Base-by-base conservation (phyloP, 2,113 vertebrate species). In the Zapus hudsonius region DNA sequence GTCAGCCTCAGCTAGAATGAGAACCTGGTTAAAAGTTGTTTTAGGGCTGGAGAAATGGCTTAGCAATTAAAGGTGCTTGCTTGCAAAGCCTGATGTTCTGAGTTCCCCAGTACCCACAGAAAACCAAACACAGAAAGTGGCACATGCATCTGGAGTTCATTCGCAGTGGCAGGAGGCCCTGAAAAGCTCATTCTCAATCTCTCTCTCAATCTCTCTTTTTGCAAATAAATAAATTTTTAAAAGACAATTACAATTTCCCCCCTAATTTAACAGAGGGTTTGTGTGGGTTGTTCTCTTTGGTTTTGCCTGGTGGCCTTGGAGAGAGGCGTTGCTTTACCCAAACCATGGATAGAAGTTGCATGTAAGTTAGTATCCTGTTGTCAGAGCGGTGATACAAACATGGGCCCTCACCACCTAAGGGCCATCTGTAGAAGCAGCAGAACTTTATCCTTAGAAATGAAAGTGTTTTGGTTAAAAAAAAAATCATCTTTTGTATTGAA, bases 401-500 rank as follows among this genome's bases (percentile, higher is more conserved):
- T 64, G 55, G 55, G 12, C 36, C 44, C 27, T 63, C 44, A 80
- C 57, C 29, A 64, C 36, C 81, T 7, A 11, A 87, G 55, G 64
- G 70, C 44, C 66, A 31, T 90, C 89, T 96, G 75, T 89, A 47
- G 93, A 94, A 91, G 36, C 73, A 96, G 70, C 87, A 84, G 40
- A 79, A 20, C 38, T 92, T 91, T 83, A 72, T 78, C 70, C 72
- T 94, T 91, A 84, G 89, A 92, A 92, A 64, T 80, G 72, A 63
- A 92, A 95, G 87, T 86, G 59, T 42, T 76, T 87, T 93, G 59
- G 69, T 92, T 94, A 89, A 92, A 92, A 88, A 57, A 90, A 90
- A 90, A 92, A 47, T 92, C 79, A 20, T 55, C 92, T 84, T 94
- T 91, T 96, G 66, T 89, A 94, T 96, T 81, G 85, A 64, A 92